phyloP scores from a whole-genome alignment of 2,113 vertebrate species.

The Pavo muticus region DNA sequence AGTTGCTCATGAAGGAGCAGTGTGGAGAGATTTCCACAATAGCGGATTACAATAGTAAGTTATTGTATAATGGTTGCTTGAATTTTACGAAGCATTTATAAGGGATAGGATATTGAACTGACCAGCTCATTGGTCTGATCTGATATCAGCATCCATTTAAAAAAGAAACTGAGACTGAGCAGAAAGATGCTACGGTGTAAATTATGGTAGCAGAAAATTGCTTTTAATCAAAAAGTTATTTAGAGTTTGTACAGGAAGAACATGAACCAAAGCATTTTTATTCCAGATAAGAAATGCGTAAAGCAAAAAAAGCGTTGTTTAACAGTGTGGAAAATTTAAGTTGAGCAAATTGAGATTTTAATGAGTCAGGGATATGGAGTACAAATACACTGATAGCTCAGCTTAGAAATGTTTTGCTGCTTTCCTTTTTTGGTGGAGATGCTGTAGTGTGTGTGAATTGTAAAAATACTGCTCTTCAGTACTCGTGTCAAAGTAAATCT shows the following conservation, averaged over 20 bases:
- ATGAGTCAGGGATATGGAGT: slow-evolving; percentile 42
- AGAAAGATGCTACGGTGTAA: neutral
- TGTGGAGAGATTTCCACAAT: neutral
- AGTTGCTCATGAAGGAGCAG: neutral
- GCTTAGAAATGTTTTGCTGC: neutral
- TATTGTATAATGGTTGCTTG: neutral
- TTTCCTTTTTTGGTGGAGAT: slow-evolving; percentile 52
- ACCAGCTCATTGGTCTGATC: neutral
- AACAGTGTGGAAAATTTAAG: slow-evolving; percentile 52
- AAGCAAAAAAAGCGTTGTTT: slow-evolving; percentile 20
- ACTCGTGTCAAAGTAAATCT: slow-evolving; percentile 32
- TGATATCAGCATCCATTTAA: neutral
- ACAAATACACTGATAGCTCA: slow-evolving; percentile 38
- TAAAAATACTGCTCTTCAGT: slow-evolving; percentile 26
- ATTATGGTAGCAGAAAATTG: slow-evolving; percentile 14
- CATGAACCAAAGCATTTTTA: slow-evolving; percentile 9
- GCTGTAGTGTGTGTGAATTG: neutral
- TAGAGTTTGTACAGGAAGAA: neutral
- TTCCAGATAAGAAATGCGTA: slow-evolving; percentile 21
- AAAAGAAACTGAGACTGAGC: neutral
- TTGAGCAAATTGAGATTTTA: slow-evolving; percentile 49
- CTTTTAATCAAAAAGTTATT: slow-evolving; percentile 47
- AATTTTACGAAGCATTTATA: neutral
- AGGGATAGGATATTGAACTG: neutral
- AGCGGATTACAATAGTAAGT: neutral